Base-by-base conservation (phyloP, 2,888 invertebrate species). In the Drosophila colorata region DNA sequence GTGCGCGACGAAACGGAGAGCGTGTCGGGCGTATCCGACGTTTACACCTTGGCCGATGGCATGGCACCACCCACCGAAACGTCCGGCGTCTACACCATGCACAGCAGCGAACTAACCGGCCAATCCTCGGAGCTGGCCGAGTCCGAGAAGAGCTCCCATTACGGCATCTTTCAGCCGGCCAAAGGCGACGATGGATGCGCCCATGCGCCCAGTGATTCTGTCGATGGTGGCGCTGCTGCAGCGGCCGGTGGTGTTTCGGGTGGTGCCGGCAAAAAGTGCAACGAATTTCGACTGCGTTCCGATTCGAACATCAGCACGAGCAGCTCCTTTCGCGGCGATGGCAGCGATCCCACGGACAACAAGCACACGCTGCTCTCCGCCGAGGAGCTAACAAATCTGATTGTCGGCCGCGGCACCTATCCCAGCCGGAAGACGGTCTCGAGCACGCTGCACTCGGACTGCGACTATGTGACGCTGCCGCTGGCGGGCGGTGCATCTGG, bases 341-440 rank as follows among this genome's bases (percentile, higher is more conserved):
- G 97, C n/a, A 97, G 97, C 89, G 97, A 97, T 91, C 97, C 97
- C 3, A 96, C 97, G 1, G 96, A 96, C 89, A 95, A 94, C 72
- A 95, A 95, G 31, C 96, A 95, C 73, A 95, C 95, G 20, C 93
- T 96, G 60, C 93, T 97, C 8, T 96, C 96, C 33, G 97, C 97
- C 6, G 96, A 96, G 89, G 97, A 97, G 91, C 92, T 97, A 28
- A 96, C 96, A 20, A 96, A 97, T 86, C 92, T 97, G 65, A 97
- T 97, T 59, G 97, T 97, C 1, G 97, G 96, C 0, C 93, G 96
- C 61, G 95, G 95, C 20, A 94, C 95, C 16, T 97, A 97, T 92
- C 97, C 95, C 1, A 94, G 94, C 0, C 93, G 95, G 20, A 96
- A 96, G 88, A 96, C 96, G 1, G 96, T 97, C 40, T 97, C 97